phyloP scores from a whole-genome alignment of 2,888 invertebrate species.

The Orthosia gothica region DNA sequence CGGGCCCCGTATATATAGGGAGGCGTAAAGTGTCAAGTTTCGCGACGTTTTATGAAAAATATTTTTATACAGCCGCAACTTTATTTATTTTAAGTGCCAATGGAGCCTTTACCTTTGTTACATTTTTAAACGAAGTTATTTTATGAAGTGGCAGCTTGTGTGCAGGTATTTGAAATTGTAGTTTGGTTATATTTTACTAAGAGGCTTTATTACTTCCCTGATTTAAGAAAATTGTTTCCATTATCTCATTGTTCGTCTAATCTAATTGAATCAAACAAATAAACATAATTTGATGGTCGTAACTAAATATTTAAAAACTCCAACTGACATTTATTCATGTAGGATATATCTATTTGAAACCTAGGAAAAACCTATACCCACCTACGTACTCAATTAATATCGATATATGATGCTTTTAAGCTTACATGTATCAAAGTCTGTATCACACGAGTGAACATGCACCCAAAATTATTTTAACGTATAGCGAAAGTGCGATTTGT shows the following conservation, averaged over 20 bases:
- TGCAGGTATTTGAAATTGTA: constrained; percentile 9
- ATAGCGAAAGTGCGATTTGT: constrained; percentile 50
- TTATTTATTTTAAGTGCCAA: constrained; percentile 64
- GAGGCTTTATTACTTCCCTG: background rate
- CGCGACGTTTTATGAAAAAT: constrained; percentile 66
- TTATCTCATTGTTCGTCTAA: background rate
- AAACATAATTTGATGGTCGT: background rate
- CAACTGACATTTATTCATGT: background rate
- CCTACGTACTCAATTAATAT: background rate
- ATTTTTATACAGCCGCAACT: constrained; percentile 64
- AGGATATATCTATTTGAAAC: background rate
- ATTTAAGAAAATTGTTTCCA: background rate
- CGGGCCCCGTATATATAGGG: constrained; percentile 59
- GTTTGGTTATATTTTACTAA: constrained; percentile 20
- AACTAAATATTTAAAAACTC: background rate
- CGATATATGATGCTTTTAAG: background rate
- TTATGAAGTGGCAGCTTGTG: constrained; percentile 39
- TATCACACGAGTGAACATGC: constrained; percentile 8
- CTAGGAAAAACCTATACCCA: background rate
- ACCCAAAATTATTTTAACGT: constrained; percentile 21
- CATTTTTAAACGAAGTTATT: constrained; percentile 56
- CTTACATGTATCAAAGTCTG: background rate
- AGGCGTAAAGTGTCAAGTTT: constrained; percentile 71
- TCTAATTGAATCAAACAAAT: background rate
- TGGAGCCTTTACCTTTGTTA: constrained; percentile 58